Base-by-base conservation (phyloP, 2,797 vertebrate species). In the Eospalax fontanierii region DNA sequence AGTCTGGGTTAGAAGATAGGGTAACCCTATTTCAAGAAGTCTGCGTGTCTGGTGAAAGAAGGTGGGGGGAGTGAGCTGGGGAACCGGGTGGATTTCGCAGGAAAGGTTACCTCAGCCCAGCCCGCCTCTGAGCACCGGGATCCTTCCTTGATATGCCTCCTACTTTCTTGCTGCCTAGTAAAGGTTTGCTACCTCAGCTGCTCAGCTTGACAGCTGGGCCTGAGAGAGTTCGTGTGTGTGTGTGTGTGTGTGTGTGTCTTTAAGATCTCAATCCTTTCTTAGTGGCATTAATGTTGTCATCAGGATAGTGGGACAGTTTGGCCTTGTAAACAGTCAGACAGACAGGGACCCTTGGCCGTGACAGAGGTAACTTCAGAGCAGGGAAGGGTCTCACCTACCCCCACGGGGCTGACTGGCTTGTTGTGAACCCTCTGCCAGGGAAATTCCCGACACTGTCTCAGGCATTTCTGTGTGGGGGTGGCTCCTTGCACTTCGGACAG, bases 181-280 rank as follows among this genome's bases (percentile, higher is more conserved):
- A 87, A 96, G 89, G 46, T 96, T 96, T 97, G 92, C 96, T 15
- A 2, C 91, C 82, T 95, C 89, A 96, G 95, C 94, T 95, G 89
- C 89, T 90, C 81, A 90, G 81, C 87, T 92, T 82, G 97, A 97
- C 96, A 97, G 95, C 89, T 46, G 81, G 86, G 79, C 96, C 91
- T 68, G 81, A 74, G 94, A 87, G 93, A 90, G 93, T 95, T 12
- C n/a, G 78, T 38, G 22, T 83, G 81, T 43, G 80, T 43, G 38
- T 30, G 43, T 54, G 82, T 87, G 93, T 66, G 75, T 97, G 92
- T 94, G 9, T 91, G 89, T 96, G 91, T 97, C 93, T 96, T 76
- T 97, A 94, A 97, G 95, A 97, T 95, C 95, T 98, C 97, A 97
- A 97, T 98, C 97, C 95, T 96, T 97, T 92, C 93, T 96, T 92